Evolutionary conservation across 2,888 invertebrate species (phyloP), one percentile per base, ranked within the genome.

Genomic region (Glaucopsyche alexis): DNA sequence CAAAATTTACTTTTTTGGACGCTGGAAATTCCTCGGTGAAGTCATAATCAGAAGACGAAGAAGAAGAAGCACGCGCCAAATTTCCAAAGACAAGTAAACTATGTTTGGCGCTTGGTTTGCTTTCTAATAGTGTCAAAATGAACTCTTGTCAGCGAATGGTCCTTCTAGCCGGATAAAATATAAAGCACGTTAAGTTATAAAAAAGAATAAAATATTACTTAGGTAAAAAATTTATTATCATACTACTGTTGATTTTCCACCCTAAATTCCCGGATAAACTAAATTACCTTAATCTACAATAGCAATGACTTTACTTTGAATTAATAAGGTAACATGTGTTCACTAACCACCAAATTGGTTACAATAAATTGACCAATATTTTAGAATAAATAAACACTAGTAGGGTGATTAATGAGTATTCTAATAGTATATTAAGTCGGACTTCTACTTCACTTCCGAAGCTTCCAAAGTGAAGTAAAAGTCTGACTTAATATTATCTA

Each of bases 311-410:
- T 60, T 29, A 60, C 19, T 60, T 60, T 60, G 55, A 29, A 60
- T 60, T 60, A 60, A 19, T 55, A 29, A 60, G 29, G 9, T 60
- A 60, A 60, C 55, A 60, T 60, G 55, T 60, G 55, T 16, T 60
- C 55, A 60, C 29, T 6, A 4, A 3, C 29, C 29, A 29, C 0
- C 29, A 29, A 60, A 60, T 60, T 29, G 13, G 55, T 16, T 1
- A 19, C 9, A 19, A 55, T 60, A 29, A 29, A 55, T 55, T 19
- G 6, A 29, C 29, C 9, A 60, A 19, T 19, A 60, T 9, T 55
- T 16, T 9, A 7, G 7, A 29, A 29, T 29, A 29, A 29, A 29
- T 29, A 1, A 1, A 29, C 29, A 29, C 29, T 0, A 29, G 29
- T 29, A 29, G 29, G 29, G 29, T 29, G 1, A 29, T 2, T 29